phyloP scores from a whole-genome alignment of 2,113 vertebrate genomes.

The Benitochromis conjunctus region DNA sequence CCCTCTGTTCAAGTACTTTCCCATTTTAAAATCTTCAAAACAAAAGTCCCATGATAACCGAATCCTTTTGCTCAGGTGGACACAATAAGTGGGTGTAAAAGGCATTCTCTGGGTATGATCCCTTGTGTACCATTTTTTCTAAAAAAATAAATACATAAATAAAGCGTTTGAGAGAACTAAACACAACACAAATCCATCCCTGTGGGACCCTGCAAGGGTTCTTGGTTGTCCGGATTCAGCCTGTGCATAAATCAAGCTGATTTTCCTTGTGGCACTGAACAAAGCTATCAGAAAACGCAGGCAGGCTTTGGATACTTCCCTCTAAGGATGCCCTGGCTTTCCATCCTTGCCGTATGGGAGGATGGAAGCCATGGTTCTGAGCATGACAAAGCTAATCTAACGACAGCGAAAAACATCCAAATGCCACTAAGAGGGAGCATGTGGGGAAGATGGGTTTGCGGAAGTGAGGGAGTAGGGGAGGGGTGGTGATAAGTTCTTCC shows the following conservation, averaged over 20 bases:
- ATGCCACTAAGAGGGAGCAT: constrained; percentile 40
- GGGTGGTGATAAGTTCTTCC: constrained; percentile 43
- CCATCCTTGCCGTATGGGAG: constrained; percentile 33
- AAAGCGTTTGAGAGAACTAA: constrained; percentile 50
- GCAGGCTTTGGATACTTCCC: constrained; percentile 58
- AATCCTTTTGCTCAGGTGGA: constrained; percentile 56
- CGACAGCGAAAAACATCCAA: constrained; percentile 42
- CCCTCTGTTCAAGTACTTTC: neutral
- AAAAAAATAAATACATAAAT: constrained; percentile 2
- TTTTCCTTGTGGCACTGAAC: constrained; percentile 53
- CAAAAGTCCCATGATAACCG: constrained; percentile 8
- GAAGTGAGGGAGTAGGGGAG: neutral
- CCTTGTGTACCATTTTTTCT: constrained; percentile 35
- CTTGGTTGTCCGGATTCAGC: constrained; percentile 51
- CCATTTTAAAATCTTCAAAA: constrained; percentile 12
- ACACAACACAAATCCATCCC: constrained; percentile 49
- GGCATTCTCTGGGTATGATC: constrained; percentile 32
- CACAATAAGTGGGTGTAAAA: constrained; percentile 7
- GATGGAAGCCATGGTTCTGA: constrained; percentile 42
- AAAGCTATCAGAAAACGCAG: constrained; percentile 72
- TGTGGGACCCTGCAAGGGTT: constrained; percentile 20
- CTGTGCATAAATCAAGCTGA: constrained; percentile 58
- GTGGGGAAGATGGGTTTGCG: constrained; percentile 2
- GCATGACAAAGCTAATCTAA: constrained; percentile 70
- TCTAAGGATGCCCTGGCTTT: constrained; percentile 56